A percentile compares a stretch with the other conserved stretches of the same genome.
Evolutionary conservation across 2,888 invertebrate genomes (phyloP).

Genomic region (Tetrapedia diversipes): DNA sequence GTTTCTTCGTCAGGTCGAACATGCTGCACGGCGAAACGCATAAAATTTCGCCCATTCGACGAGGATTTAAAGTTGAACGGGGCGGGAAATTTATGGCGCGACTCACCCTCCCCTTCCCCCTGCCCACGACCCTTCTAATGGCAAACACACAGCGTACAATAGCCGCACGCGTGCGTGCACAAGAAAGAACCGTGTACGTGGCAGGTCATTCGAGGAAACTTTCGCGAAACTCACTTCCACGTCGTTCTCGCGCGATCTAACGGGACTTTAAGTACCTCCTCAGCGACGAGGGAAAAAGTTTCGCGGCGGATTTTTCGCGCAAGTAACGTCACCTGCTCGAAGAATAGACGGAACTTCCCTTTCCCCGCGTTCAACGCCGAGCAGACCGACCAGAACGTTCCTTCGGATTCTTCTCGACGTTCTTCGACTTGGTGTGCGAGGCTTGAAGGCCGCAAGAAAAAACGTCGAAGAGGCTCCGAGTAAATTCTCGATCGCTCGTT

Average conservation of each 20-base stretch:
- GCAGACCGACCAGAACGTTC: constrained; percentile 51
- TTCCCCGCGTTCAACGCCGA: constrained; percentile 36
- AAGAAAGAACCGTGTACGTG: constrained; percentile 51
- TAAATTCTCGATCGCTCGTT: no score
- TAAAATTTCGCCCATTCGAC: constrained; percentile 13
- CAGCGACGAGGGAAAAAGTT: constrained; percentile 56
- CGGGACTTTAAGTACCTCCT: constrained; percentile 70
- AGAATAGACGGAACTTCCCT: constrained; percentile 54
- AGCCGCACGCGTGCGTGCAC: constrained; percentile 36
- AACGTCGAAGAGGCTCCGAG: no score
- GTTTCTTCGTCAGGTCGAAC: background rate
- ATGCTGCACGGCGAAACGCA: background rate
- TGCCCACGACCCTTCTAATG: constrained; percentile 38
- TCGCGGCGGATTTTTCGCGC: constrained; percentile 65
- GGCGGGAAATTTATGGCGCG: constrained; percentile 35
- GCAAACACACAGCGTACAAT: constrained; percentile 28
- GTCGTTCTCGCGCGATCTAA: constrained; percentile 64
- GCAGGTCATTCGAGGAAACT: constrained; percentile 60
- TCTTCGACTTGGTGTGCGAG: no score
- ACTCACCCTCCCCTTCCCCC: constrained; percentile 2
- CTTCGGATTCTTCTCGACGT: constrained; percentile 35
- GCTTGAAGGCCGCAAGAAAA: no score
- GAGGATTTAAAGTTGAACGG: constrained; percentile 21
- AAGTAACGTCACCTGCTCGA: constrained; percentile 64
- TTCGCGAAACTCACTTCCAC: constrained; percentile 54